Evolutionary conservation across 2,113 vertebrate species (phyloP).

Genomic region (Carassius carassius): DNA sequence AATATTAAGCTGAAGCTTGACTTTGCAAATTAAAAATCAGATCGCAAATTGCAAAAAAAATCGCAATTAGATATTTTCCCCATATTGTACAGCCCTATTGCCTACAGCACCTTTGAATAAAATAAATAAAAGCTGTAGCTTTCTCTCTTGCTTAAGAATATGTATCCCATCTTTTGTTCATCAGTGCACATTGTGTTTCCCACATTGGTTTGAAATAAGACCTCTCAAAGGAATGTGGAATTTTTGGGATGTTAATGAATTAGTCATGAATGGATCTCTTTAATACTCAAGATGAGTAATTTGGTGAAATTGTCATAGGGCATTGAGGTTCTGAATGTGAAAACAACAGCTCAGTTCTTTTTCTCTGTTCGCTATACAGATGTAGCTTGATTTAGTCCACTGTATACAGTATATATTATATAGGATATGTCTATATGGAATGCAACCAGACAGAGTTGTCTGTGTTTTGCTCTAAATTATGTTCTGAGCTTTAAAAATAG

Average conservation of each 20-base stretch:
- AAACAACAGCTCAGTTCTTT: background rate
- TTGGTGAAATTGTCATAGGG: constrained; percentile 21
- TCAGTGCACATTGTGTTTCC: constrained; percentile 23
- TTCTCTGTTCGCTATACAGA: background rate
- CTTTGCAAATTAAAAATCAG: too few relatives aligned
- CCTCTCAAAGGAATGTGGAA: constrained; percentile 28
- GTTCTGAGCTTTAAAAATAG: background rate
- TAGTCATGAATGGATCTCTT: constrained; percentile 43
- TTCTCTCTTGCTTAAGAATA: background rate
- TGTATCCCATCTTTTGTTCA: background rate
- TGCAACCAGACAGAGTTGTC: background rate
- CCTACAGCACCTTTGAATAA: background rate
- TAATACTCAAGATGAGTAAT: constrained; percentile 35
- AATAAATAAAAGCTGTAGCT: background rate
- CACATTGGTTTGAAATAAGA: constrained; percentile 12
- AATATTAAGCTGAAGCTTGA: too few relatives aligned
- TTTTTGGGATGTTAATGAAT: constrained; percentile 51
- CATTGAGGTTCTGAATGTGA: background rate
- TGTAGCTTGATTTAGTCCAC: background rate
- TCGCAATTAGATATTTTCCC: too few relatives aligned
- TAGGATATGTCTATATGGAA: background rate
- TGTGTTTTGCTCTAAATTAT: background rate
- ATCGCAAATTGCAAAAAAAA: too few relatives aligned
- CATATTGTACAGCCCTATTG: too few relatives aligned
- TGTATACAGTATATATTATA: background rate